phyloP scores from a whole-genome alignment of 2,888 invertebrate species.

The Chrysodeixis includens region DNA sequence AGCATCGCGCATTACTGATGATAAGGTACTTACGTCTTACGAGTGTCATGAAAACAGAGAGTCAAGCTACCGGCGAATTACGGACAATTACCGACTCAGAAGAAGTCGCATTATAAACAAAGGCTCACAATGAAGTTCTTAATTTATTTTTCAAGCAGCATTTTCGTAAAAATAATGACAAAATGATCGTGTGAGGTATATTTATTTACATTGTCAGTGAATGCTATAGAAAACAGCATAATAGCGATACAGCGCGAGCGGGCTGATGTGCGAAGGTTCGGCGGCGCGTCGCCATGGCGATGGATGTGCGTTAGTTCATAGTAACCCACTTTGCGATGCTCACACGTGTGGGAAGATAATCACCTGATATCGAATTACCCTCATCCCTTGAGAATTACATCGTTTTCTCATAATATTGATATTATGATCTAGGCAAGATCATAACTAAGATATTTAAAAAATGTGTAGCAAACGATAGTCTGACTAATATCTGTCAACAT shows the following conservation, averaged over 20 bases:
- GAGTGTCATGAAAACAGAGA: neutral
- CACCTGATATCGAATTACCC: conserved; percentile 42
- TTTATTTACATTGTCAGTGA: neutral
- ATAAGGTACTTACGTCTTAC: too few relatives aligned
- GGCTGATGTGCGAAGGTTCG: neutral
- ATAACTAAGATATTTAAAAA: neutral
- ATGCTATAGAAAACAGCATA: neutral
- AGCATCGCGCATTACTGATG: neutral
- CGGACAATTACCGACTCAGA: neutral
- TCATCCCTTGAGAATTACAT: conserved; percentile 34
- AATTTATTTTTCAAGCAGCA: neutral
- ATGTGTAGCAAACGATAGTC: neutral
- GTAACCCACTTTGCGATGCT: conserved; percentile 37
- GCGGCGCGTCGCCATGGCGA: conserved; percentile 23
- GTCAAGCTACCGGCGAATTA: neutral
- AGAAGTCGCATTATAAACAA: neutral
- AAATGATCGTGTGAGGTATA: neutral
- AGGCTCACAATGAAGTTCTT: too few relatives aligned
- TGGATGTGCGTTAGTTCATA: conserved; percentile 35
- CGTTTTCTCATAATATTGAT: neutral
- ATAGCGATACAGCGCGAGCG: neutral
- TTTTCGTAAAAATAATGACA: neutral
- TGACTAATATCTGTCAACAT: too few relatives aligned
- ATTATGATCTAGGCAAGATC: neutral
- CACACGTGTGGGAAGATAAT: conserved; percentile 36